phyloP scores from a whole-genome alignment of 2,113 vertebrate species.

The Craseonycteris thonglongyai region DNA sequence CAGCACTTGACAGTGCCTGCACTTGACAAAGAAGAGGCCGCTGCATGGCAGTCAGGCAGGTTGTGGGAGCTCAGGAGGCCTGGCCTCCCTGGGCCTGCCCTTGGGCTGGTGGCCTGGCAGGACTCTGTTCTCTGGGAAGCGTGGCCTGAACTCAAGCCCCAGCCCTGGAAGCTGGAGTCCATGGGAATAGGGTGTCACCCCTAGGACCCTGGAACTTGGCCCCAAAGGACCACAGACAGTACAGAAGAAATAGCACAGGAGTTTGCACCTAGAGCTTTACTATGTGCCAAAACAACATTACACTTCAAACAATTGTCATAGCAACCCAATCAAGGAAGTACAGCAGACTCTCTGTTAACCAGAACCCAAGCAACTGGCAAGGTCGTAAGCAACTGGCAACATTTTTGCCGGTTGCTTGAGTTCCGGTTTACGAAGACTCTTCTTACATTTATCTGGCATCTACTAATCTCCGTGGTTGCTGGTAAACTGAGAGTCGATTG shows the following conservation, averaged over 20 bases:
- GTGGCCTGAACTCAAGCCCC: neutral
- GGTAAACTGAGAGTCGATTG: too few relatives aligned
- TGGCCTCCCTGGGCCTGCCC: neutral
- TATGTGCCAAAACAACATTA: neutral
- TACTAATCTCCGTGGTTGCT: too few relatives aligned
- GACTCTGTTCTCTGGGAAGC: neutral
- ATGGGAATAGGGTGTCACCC: neutral
- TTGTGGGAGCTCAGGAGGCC: neutral
- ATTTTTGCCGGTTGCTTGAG: too few relatives aligned
- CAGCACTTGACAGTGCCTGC: too few relatives aligned
- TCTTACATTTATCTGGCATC: too few relatives aligned
- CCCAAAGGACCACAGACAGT: neutral
- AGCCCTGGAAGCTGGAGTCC: neutral
- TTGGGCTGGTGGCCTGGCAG: neutral
- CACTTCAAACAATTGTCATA: neutral
- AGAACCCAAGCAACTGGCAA: too few relatives aligned
- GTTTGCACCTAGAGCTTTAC: neutral
- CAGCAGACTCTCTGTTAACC: too few relatives aligned
- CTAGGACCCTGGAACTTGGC: neutral
- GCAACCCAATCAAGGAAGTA: neutral
- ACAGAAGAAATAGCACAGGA: neutral
- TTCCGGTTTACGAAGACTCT: too few relatives aligned
- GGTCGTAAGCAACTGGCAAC: too few relatives aligned
- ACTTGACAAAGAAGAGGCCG: too few relatives aligned
- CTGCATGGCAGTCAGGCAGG: too few relatives aligned